These are phyloP conservation scores for Cremastinae sp. DNA, from an alignment of 2,888 invertebrate genomes.

Conservation along the genomic window DNA sequence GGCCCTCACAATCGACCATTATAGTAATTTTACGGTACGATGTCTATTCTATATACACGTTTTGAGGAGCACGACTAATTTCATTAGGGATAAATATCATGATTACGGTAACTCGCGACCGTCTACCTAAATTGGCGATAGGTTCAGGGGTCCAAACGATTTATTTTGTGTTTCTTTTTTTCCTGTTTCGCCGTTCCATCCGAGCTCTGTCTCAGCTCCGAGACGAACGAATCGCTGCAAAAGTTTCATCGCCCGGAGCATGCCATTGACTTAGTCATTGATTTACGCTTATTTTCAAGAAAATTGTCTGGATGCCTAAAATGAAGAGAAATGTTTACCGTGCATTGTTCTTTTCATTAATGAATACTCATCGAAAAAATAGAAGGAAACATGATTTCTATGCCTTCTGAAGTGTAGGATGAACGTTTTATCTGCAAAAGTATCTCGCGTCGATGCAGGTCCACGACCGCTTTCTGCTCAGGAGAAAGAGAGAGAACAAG, in stretches of 20 bases:
- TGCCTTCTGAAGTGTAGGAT: too few relatives aligned
- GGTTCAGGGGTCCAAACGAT: constrained; percentile 58
- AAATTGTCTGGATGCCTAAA: constrained; percentile 10
- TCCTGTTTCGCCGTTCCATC: constrained; percentile 38
- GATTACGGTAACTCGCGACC: constrained; percentile 74
- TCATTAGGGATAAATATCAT: constrained; percentile 80
- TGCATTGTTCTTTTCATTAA: too few relatives aligned
- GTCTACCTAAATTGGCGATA: constrained; percentile 69
- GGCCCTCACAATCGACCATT: constrained; percentile 71
- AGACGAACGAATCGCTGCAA: constrained; percentile 28
- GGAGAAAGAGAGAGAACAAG: constrained; percentile 32
- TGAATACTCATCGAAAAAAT: too few relatives aligned
- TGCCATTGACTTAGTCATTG: not conserved
- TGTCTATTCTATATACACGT: constrained; percentile 73
- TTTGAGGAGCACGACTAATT: constrained; percentile 76
- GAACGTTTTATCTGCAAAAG: too few relatives aligned
- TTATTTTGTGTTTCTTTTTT: constrained; percentile 44
- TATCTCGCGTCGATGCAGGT: constrained; percentile 30
- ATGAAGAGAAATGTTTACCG: not conserved
- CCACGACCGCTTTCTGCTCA: constrained; percentile 4
- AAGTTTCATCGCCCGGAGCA: constrained; percentile 47
- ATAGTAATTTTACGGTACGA: constrained; percentile 79
- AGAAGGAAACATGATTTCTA: too few relatives aligned
- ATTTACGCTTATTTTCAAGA: not conserved
- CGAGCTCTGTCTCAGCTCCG: constrained; percentile 58